Evolutionary conservation across 2,888 invertebrate genomes (phyloP).

Genomic region (Amorpha juglandis): DNA sequence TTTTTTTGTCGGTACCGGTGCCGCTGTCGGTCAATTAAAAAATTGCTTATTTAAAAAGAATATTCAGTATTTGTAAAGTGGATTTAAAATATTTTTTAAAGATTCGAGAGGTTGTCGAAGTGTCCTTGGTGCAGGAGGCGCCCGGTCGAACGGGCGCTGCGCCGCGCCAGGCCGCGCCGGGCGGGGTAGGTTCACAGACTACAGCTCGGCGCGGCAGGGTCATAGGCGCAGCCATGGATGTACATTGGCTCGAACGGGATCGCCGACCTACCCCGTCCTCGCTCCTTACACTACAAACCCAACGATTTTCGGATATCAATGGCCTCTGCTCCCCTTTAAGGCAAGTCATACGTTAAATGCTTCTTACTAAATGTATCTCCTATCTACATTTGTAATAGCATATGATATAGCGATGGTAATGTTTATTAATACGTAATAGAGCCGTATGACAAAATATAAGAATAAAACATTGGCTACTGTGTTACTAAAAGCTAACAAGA

Average conservation of each 20-base stretch:
- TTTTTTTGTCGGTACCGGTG: no score
- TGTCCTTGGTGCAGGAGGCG: slow-evolving; percentile 22
- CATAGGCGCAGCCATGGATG: slow-evolving; percentile 23
- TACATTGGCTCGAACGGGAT: slow-evolving; percentile 30
- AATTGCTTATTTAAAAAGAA: no score
- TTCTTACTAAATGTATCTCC: background rate
- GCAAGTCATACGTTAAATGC: slow-evolving; percentile 6
- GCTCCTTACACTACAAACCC: slow-evolving; percentile 19
- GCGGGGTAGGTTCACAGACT: background rate
- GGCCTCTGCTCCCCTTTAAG: background rate
- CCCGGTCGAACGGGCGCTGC: slow-evolving; percentile 16
- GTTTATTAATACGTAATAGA: background rate
- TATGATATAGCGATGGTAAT: background rate
- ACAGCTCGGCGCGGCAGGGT: slow-evolving; percentile 17
- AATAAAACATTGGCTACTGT: slow-evolving; percentile 9
- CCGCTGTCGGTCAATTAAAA: no score
- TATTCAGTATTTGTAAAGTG: background rate
- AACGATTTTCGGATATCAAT: slow-evolving; percentile 15
- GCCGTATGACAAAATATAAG: background rate
- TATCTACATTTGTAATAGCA: background rate
- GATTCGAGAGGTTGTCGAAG: background rate
- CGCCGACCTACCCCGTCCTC: slow-evolving; percentile 31
- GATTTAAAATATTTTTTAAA: background rate
- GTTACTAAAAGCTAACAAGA: background rate
- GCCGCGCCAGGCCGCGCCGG: slow-evolving; percentile 25